Base-by-base conservation (phyloP, 2,888 invertebrate genomes). In the Adela reaumurella region DNA sequence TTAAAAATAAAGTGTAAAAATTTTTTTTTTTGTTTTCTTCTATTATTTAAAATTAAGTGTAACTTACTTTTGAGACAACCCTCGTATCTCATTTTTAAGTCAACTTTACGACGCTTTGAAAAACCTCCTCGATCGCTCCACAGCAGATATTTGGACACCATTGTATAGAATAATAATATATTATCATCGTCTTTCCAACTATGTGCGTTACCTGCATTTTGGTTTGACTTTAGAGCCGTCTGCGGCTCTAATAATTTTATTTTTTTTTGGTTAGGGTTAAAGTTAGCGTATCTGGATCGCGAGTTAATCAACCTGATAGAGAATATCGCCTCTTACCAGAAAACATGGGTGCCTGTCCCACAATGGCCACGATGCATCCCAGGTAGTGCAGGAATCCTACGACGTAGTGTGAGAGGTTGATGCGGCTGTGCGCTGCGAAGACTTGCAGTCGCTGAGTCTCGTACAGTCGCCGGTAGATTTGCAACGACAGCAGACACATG, bases 361-460 rank as follows among this genome's bases (percentile, higher is more conserved):
- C 62, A 41, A 89, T 73, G 4, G 86, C 85, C 0, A 87, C 59
- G 35, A 87, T 67, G 17, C 84, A 78, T 3, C 86, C 89, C 55
- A 87, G 83, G 63, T 96, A 96, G 71, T 94, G 93, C 2, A 83
- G 58, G 56, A 85, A 83, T 0, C 94, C 95, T 5, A 89, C 73
- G 0, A 87, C 49, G 60, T 95, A 96, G 64, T 93, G 91, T 0
- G 81, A 68, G 0, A 94, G 54, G 65, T 93, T 92, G 62, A 96
- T 94, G 64, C 83, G 87, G 49, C 86, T 84, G 47, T 86, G 79
- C 54, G 80, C 81, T 0, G 92, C 91, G 64, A 90, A 96, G 19
- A 95, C 84, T 64, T 88, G 92, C 18, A 95, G 70, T 62, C 72
- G 89, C 57, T 86, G 83, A 1, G 91, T 89, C 70, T 96, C 96